Base-by-base conservation (phyloP, 2,888 invertebrate genomes). In the Suillia variegata region DNA sequence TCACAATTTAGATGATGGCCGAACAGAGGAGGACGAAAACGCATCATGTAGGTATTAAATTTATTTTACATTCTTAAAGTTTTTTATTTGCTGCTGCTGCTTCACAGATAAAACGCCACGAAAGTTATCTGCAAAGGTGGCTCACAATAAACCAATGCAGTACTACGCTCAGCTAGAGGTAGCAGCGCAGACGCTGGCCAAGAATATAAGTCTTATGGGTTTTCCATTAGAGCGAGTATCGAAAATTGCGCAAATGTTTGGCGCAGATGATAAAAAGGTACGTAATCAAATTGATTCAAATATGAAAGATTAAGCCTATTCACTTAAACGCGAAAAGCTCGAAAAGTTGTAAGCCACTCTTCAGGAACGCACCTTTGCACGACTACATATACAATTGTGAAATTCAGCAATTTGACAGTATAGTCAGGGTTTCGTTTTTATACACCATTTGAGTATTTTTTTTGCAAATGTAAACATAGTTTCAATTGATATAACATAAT, bases 231-330 rank as follows among this genome's bases (percentile, higher is more conserved):
- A 90, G 59, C 87, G 93, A 79, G 93, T 93, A 17, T 89, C 91
- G 4, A 87, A 93, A 70, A 90, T 92, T n/a, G 90, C 91, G 68
- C 87, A 88, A 68, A 84, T 89, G 53, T 84, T 93, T 65, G 94
- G 94, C 59, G 86, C 85, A 77, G 89, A 93, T 84, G 92, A 94
- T 82, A 94, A 93, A 82, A 93, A 92, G 87, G 93, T 92, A 80
- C 81, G n/a, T n/a, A 78, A 65, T 57, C 73, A 71, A 31, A 75
- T 5, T 49, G 49, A 45, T 17, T 10, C 6, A 31, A 31, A 31
- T 31, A 31, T 12, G 12, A 31, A 31, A 31, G 33, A 1, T 24
- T 10, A n/a, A n/a, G n/a, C n/a, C n/a, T n/a, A n/a, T n/a, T n/a
- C n/a, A n/a, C n/a, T n/a, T n/a, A n/a, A n/a, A n/a, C n/a, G n/a